A percentile compares a stretch with the other conserved stretches of the same genome.
These are phyloP conservation scores for Notothenia coriiceps DNA, from an alignment of 2,113 vertebrate genomes.

Conservation along the genomic window DNA sequence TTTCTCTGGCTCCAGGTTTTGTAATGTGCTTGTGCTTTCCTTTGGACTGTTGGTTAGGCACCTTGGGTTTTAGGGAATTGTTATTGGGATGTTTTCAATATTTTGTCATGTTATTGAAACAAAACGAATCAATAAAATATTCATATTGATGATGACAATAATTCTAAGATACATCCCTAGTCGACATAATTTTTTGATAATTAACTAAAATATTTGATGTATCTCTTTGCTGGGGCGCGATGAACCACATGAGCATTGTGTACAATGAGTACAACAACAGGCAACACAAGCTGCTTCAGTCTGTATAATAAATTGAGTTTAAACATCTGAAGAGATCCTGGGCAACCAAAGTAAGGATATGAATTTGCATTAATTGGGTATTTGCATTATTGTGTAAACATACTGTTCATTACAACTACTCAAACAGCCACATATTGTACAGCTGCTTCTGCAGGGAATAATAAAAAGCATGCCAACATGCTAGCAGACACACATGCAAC, in stretches of 20 bases:
- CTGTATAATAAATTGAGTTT: not conserved
- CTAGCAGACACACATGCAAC: slow-evolving; percentile 5
- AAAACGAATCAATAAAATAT: not conserved
- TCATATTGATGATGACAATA: not conserved
- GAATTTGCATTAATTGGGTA: slow-evolving; percentile 40
- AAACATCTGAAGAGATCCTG: slow-evolving; percentile 6
- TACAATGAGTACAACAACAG: not conserved
- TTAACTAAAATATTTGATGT: not conserved
- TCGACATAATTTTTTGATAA: not conserved
- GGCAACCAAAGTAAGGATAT: slow-evolving; percentile 15
- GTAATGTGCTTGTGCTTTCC: not conserved
- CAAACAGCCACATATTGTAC: slow-evolving; percentile 26
- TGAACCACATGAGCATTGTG: not conserved
- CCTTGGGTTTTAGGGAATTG: not conserved
- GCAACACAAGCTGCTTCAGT: slow-evolving; percentile 9
- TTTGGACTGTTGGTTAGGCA: not conserved
- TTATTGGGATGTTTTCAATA: not conserved
- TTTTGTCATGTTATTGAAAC: not conserved
- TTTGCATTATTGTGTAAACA: slow-evolving; percentile 46
- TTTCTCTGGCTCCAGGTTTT: not conserved
- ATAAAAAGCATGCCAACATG: slow-evolving; percentile 14
- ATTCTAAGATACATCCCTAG: not conserved
- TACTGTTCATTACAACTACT: slow-evolving; percentile 35
- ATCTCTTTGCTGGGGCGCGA: not conserved
- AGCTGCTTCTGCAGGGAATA: slow-evolving; percentile 18